phyloP scores from a whole-genome alignment of 2,113 vertebrate genomes.

The Crocuta crocuta region DNA sequence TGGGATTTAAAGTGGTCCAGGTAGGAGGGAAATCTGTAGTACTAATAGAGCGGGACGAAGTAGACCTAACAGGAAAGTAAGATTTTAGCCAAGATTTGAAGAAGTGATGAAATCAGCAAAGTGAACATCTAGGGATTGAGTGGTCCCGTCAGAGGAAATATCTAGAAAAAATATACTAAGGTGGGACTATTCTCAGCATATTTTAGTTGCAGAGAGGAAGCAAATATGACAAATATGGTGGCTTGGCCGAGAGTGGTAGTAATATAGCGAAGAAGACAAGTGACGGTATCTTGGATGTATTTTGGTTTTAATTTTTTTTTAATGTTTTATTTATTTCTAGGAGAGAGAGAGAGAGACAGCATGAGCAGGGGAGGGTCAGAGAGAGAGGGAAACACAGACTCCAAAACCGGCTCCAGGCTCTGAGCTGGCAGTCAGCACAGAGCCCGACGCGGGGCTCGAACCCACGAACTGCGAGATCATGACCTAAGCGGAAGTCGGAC shows the following conservation, averaged over 20 bases:
- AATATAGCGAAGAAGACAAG: background rate
- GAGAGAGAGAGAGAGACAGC: too few species aligned
- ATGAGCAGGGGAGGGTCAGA: too few species aligned
- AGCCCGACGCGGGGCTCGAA: too few species aligned
- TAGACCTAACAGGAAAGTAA: background rate
- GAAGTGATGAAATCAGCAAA: background rate
- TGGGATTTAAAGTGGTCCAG: background rate
- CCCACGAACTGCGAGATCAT: too few species aligned
- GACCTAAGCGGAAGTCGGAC: too few species aligned
- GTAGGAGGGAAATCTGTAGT: background rate
- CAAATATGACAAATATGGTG: background rate
- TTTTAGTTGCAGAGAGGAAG: background rate
- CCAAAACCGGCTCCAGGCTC: too few species aligned
- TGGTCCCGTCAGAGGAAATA: background rate
- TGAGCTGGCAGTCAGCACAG: too few species aligned
- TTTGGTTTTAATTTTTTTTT: background rate
- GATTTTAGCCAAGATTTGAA: background rate
- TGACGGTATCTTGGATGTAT: background rate
- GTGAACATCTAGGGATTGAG: background rate
- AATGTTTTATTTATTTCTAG: too few species aligned
- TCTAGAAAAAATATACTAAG: background rate
- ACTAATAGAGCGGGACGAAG: background rate
- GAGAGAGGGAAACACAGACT: too few species aligned
- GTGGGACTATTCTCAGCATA: background rate
- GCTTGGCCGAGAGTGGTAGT: background rate